phyloP scores from a whole-genome alignment of 2,888 invertebrate species.

The Parapristionchus giblindavisi region DNA sequence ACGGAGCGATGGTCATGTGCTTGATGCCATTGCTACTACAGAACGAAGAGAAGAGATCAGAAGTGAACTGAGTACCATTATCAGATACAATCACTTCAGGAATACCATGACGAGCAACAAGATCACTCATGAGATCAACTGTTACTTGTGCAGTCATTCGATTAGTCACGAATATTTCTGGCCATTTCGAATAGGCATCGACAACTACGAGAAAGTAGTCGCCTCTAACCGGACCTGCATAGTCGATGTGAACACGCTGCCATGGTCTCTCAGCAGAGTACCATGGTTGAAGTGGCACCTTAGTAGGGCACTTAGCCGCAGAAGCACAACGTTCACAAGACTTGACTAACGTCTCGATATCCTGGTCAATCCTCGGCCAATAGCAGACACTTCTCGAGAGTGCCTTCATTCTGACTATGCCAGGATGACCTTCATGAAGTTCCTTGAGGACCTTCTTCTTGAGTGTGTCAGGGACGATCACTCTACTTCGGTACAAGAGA shows the following conservation, averaged over 20 bases:
- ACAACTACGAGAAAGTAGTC: constrained; percentile 69
- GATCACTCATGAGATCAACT: neutral
- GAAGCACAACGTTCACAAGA: constrained; percentile 52
- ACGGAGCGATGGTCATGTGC: constrained; percentile 54
- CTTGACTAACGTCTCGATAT: constrained; percentile 47
- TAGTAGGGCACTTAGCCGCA: constrained; percentile 47
- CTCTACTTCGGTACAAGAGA: constrained; percentile 52
- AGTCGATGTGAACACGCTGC: constrained; percentile 71
- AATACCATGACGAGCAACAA: constrained; percentile 46
- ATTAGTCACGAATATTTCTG: constrained; percentile 61
- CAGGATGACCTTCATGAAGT: constrained; percentile 62
- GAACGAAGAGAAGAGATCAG: constrained; percentile 55
- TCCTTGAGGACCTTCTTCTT: constrained; percentile 47
- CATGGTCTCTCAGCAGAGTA: constrained; percentile 61
- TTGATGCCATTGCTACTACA: constrained; percentile 50
- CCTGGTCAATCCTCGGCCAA: constrained; percentile 60
- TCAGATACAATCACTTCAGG: constrained; percentile 66
- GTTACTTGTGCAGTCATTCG: constrained; percentile 13
- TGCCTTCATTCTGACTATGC: constrained; percentile 60
- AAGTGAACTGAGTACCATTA: constrained; percentile 65
- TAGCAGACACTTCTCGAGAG: constrained; percentile 61
- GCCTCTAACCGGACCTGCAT: constrained; percentile 70
- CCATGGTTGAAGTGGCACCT: constrained; percentile 61
- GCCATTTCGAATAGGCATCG: constrained; percentile 71
- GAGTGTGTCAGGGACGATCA: constrained; percentile 58